Evolutionary conservation across 2,113 vertebrate species (phyloP), one percentile per base, ranked within the genome.

Genomic region (Syngnathus typhle): DNA sequence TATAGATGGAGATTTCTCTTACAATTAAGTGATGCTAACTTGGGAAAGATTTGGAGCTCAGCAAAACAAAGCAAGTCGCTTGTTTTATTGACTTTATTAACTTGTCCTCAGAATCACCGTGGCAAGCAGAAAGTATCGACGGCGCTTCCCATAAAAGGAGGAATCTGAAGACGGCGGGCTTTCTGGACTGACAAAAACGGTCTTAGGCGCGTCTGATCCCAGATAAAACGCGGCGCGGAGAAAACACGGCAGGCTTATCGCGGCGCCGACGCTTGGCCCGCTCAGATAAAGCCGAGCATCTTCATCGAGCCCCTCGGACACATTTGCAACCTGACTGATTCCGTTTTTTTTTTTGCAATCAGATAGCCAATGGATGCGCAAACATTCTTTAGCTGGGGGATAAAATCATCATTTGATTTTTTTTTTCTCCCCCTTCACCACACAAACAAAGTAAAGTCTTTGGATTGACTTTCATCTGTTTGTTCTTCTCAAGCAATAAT

Each of bases 161-260:
- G 19, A 60, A 60, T 60, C 8, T 60, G 19, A 38, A 60, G 12
- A 44, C 39, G 1, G 60, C 13, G 39, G 60, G 60, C 27, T 62
- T 44, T 62, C 27, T 13, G 41, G 41, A 62, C 16, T 11, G 39
- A 62, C 38, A 62, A 60, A 60, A 62, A 62, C n/a, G 6, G n/a
- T 62, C 13, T 62, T 62, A 62, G 39, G 12, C n/a, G 13, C 39
- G n/a, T 62, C 39, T 62, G 60, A 62, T 62, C 39, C n/a, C 60
- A 62, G 60, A 44, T 62, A 62, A 62, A 43, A 44, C 21, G 21
- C 4, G 21, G 52, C 21, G 11, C 11, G 52, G 52, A 36, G 32
- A 58, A 58, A 36, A 58, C 39, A 44, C 44, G 6, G 38, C 3
- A 6, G 21, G 60, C 41, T 62, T 62, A 62, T 62, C 60, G n/a